Evolutionary conservation across 2,113 vertebrate species (phyloP).

Genomic region (Psittacara wagleri): DNA sequence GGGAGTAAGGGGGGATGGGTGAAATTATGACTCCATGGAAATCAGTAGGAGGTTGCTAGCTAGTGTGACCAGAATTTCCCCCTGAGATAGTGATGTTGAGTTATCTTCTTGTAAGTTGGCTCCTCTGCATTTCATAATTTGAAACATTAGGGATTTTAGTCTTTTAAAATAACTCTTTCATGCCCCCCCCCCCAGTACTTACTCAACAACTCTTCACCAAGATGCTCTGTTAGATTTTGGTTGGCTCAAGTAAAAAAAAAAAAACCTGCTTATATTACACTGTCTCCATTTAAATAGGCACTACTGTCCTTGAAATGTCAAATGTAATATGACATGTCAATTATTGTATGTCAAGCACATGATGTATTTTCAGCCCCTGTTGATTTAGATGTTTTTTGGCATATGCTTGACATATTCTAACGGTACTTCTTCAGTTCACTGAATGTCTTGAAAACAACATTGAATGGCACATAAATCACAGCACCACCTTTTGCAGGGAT

Average conservation of each 20-base stretch:
- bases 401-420: slow-evolving; percentile 35
- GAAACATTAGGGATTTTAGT: not conserved
- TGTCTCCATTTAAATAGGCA: not conserved
- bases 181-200: not conserved
- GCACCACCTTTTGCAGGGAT: not conserved
- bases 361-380: not conserved
- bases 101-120: not conserved
- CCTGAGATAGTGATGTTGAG: accelerated
- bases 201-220: not conserved
- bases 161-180: not conserved
- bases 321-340: slow-evolving; percentile 25
- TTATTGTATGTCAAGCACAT: not conserved
- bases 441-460: slow-evolving; percentile 27
- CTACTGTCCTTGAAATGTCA: slow-evolving; percentile 58
- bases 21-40: not conserved
- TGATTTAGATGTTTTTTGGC: slow-evolving; percentile 33
- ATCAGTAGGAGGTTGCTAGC: not conserved
- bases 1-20: not conserved
- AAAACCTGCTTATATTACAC: not conserved
- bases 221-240: not conserved
- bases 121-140: not conserved
- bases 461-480: slow-evolving; percentile 20
- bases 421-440: slow-evolving; percentile 42
- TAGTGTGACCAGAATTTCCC: not conserved
- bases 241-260: slow-evolving; percentile 13